Percentiles rank a stretch among this genome's conserved stretches.
These are phyloP conservation scores for Sebastes iracundus DNA, from an alignment of 2,797 vertebrate species.

Conservation along the genomic window DNA sequence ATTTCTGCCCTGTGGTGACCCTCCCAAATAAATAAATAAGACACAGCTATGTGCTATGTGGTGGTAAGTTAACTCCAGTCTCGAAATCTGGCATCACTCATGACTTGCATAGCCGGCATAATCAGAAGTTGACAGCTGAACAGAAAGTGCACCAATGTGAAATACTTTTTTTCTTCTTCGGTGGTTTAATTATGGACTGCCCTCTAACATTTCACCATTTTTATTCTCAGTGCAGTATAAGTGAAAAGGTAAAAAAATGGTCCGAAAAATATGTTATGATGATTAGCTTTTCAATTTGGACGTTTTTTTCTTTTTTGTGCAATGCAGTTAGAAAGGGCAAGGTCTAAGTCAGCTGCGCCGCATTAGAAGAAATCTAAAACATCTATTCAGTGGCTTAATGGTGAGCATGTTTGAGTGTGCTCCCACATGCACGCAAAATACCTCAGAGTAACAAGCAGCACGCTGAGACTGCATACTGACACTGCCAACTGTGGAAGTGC, in stretches of 20 bases:
- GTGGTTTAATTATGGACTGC: background rate
- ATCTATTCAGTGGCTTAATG: slow-evolving; percentile 22
- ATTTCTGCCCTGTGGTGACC: background rate
- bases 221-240: background rate
- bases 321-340: background rate
- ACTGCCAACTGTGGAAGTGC: slow-evolving; percentile 8
- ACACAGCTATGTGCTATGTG: background rate
- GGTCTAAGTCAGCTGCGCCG: background rate
- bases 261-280: background rate
- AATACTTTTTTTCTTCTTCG: background rate
- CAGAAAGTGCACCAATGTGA: background rate
- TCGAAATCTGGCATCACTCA: background rate
- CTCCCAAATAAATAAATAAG: background rate
- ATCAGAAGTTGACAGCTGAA: slow-evolving; percentile 6
- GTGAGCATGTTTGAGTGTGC: slow-evolving; percentile 3
- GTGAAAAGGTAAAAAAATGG: background rate
- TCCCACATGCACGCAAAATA: slow-evolving; percentile 27
- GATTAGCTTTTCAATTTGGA: background rate
- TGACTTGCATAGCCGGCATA: background rate
- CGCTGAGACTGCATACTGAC: background rate
- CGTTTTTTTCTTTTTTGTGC: background rate
- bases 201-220: background rate
- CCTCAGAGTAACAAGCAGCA: slow-evolving; percentile 14
- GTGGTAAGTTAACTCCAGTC: background rate
- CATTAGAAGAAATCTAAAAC: slow-evolving; percentile 32